Evolutionary conservation across 2,888 invertebrate genomes (phyloP).

Genomic region (Poecilus cupreus): DNA sequence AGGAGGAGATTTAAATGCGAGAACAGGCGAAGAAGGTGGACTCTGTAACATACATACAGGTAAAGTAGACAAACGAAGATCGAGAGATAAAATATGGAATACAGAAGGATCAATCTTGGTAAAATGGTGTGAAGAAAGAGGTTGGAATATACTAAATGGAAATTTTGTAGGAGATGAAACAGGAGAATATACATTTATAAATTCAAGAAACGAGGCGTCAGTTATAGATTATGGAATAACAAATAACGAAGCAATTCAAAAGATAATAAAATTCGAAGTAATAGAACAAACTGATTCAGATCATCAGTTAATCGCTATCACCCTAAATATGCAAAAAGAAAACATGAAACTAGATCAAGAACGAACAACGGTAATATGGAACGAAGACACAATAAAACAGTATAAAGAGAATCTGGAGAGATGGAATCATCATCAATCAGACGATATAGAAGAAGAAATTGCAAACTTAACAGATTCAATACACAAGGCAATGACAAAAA

Average conservation of each 20-base stretch:
- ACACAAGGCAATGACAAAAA: not conserved
- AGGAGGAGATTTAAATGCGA: too few relatives aligned
- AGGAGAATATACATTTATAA: not conserved
- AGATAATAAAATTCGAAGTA: not conserved
- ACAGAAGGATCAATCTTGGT: not conserved
- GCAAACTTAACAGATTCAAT: not conserved
- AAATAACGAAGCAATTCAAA: not conserved
- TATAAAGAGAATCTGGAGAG: too few relatives aligned
- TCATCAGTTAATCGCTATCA: not conserved
- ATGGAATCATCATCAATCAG: too few relatives aligned
- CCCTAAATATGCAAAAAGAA: not conserved
- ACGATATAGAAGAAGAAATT: not conserved
- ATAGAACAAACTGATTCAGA: not conserved
- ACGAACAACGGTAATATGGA: not conserved
- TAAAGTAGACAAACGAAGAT: not conserved
- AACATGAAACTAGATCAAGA: not conserved
- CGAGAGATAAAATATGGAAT: not conserved
- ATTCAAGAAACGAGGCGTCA: not conserved
- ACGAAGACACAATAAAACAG: not conserved
- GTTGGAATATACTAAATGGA: constrained; percentile 3
- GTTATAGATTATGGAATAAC: not conserved
- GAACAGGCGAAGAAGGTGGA: not conserved
- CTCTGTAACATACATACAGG: not conserved
- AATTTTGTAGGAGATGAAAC: not conserved
- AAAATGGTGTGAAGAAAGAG: not conserved